These are phyloP conservation scores for Cheilosia vulpina DNA, from an alignment of 2,888 invertebrate genomes.

Conservation along the genomic window DNA sequence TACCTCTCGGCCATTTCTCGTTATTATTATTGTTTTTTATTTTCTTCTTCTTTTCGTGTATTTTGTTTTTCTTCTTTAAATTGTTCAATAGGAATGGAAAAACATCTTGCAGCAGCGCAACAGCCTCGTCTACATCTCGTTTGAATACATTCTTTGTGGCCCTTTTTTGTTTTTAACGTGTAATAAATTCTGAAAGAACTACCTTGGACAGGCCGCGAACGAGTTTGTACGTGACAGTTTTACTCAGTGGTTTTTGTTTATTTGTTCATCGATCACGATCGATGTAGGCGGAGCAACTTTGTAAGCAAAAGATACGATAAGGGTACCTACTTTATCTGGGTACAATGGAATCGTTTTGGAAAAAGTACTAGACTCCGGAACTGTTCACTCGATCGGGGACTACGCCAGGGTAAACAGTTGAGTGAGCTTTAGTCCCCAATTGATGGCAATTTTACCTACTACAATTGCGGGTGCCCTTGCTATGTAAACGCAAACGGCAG, in stretches of 20 bases:
- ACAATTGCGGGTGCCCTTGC: no score
- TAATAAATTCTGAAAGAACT: slow-evolving; percentile 68
- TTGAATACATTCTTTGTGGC: slow-evolving; percentile 71
- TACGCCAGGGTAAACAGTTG: no score
- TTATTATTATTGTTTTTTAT: slow-evolving; percentile 61
- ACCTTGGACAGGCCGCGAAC: slow-evolving; percentile 35
- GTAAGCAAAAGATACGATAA: neutral
- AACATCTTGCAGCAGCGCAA: slow-evolving; percentile 73
- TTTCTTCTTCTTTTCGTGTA: slow-evolving; percentile 57
- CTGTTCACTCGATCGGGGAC: no score
- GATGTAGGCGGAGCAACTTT: no score
- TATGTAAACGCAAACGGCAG: no score
- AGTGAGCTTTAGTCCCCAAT: no score
- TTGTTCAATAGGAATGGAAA: slow-evolving; percentile 69
- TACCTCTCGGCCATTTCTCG: slow-evolving; percentile 71
- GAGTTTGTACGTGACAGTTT: slow-evolving; percentile 59
- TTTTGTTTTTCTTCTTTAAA: slow-evolving; percentile 57
- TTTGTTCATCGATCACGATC: neutral
- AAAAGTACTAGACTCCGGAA: no score
- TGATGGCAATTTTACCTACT: no score
- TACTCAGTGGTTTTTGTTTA: slow-evolving; percentile 21
- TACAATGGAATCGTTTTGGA: no score
- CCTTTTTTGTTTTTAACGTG: slow-evolving; percentile 58
- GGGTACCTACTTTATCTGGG: neutral
- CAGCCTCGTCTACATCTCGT: slow-evolving; percentile 71